These are phyloP conservation scores for Tichodroma muraria DNA, from an alignment of 2,113 vertebrate genomes.

Conservation along the genomic window DNA sequence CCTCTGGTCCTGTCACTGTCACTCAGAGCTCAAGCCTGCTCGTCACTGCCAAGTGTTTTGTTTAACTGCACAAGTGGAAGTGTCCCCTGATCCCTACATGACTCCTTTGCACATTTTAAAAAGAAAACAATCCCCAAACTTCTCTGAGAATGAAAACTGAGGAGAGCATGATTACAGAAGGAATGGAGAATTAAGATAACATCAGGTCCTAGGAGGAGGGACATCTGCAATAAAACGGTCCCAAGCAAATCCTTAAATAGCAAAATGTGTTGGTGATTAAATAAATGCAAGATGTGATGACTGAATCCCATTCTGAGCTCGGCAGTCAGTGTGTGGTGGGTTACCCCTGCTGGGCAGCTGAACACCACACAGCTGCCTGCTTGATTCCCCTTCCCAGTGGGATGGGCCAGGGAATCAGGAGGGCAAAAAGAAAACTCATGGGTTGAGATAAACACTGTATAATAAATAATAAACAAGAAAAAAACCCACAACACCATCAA, in stretches of 20 bases:
- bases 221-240: neutral
- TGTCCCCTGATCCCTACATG: rapidly evolving
- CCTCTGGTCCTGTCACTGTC: neutral
- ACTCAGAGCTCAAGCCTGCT: neutral
- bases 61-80: neutral
- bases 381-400: neutral
- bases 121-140: neutral
- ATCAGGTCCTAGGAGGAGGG: neutral
- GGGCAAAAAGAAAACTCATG: neutral
- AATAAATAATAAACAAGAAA: neutral
- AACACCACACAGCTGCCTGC: neutral
- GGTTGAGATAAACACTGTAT: neutral
- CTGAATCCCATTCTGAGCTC: neutral
- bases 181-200: neutral
- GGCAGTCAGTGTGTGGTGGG: neutral
- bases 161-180: neutral
- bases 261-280: neutral
- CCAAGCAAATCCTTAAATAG: neutral
- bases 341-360: neutral
- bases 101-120: neutral
- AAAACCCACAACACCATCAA: neutral
- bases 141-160: neutral
- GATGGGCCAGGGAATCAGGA: neutral
- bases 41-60: neutral
- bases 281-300: neutral